Conservation (phyloP, 1,140 invertebrate species). For the Helicoverpa zea region DNA sequence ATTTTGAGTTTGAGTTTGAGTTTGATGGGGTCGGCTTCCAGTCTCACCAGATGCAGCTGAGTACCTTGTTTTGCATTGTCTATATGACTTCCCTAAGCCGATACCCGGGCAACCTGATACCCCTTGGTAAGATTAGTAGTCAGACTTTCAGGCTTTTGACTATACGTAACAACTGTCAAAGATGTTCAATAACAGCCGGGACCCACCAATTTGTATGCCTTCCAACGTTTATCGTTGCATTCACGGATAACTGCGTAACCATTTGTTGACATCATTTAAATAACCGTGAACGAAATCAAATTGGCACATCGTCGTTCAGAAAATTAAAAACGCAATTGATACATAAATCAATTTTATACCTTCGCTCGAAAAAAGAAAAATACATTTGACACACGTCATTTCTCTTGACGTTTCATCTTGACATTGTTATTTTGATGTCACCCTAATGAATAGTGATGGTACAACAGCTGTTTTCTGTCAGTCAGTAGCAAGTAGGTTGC, state of each 20-base stretch:
- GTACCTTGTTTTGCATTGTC: too few relatives aligned
- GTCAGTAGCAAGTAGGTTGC: slow-evolving; percentile 23
- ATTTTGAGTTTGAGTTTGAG: too few relatives aligned
- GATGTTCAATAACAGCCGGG: too few relatives aligned
- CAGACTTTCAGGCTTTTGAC: too few relatives aligned
- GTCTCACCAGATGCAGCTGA: too few relatives aligned
- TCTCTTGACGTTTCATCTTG: slow-evolving; percentile 41
- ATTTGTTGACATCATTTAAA: slow-evolving; percentile 23
- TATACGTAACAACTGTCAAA: too few relatives aligned
- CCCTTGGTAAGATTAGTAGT: too few relatives aligned
- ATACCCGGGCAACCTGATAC: too few relatives aligned
- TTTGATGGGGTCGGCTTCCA: too few relatives aligned
- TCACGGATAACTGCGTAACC: not conserved
- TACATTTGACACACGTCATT: slow-evolving; percentile 36
- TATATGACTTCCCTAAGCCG: too few relatives aligned
- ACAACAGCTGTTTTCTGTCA: slow-evolving; percentile 32
- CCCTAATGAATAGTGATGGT: slow-evolving; percentile 29
- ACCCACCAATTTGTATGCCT: too few relatives aligned
- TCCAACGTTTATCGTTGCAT: too few relatives aligned
- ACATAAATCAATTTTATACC: slow-evolving; percentile 42
- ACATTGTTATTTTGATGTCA: slow-evolving; percentile 43
- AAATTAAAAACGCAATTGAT: slow-evolving; percentile 46
- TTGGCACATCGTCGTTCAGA: slow-evolving; percentile 2
- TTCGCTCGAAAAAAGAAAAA: slow-evolving; percentile 21
- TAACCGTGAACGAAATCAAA: slow-evolving; percentile 26